Base-by-base conservation (phyloP, 1,140 invertebrate species). In the Coenobita brevimanus region DNA sequence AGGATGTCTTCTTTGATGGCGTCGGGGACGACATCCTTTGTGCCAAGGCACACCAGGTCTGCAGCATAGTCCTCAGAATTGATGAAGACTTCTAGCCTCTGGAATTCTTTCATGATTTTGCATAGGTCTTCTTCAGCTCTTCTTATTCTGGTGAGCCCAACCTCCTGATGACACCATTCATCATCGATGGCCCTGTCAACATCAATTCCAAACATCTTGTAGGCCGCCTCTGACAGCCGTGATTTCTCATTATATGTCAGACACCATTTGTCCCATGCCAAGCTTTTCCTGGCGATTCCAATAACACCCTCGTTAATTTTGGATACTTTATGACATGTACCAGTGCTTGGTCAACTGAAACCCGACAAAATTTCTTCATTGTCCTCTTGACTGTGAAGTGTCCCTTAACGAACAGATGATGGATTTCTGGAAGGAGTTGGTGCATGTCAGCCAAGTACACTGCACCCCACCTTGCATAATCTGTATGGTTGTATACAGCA, bases 371-470 rank as follows among this genome's bases (percentile, higher is more conserved):
- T 75, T 36, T n/a, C 8, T 24, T 38, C 3, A 15, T 8, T n/a
- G 27, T 75, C 36, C 71, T 75, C 71, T 75, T 75, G 8, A 75
- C 36, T 21, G 36, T 8, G 46, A 67, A 67, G 4, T 24, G 4
- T 24, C 62, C 62, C 4, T 6, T 24, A 6, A 24, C n/a, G 30
- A 67, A 67, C 30, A 10, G 6, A 8, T 33, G 4, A 33, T 67
- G 62, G 6, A 67, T 8, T 24, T 67, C 30, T 75, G 71, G 71
- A 4, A 24, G 13, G 3, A 75, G 3, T 6, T 38, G 6, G 13
- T 38, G n/a, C 71, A 75, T 75, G 21, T 75, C 71, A 6, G 71
- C 71, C 3, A 75, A 33, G n/a, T 75, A 75, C 3, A 75, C 71
- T 4, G 71, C 13, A 33, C 71, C 71, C 36, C 71, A 75, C 17